These are phyloP conservation scores for Dioctria rufipes DNA, from an alignment of 2,888 invertebrate species.

Conservation along the genomic window DNA sequence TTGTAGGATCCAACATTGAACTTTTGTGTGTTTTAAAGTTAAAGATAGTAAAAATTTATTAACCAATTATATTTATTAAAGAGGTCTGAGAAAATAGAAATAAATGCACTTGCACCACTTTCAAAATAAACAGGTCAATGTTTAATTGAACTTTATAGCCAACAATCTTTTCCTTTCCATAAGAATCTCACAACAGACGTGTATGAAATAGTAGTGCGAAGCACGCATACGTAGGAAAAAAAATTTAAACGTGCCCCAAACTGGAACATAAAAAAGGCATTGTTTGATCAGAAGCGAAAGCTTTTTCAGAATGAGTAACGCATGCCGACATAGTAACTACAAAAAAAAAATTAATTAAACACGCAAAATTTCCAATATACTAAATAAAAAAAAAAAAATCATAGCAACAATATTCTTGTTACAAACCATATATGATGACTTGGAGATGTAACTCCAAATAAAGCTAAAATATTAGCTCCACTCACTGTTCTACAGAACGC, in stretches of 20 bases:
- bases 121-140: too few species aligned
- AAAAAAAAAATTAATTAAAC: neutral
- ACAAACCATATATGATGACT: slow-evolving; percentile 54
- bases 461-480: slow-evolving; percentile 50
- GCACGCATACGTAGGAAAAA: neutral
- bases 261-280: neutral
- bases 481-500: neutral
- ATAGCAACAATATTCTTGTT: neutral
- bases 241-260: neutral
- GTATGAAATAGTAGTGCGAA: too few species aligned
- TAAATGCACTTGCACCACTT: too few species aligned
- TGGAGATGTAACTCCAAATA: slow-evolving; percentile 42
- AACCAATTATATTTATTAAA: too few species aligned
- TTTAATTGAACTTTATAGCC: too few species aligned
- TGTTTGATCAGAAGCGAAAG: neutral
- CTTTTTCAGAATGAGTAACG: too few species aligned
- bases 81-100: too few species aligned
- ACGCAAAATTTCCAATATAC: neutral
- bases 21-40: too few species aligned
- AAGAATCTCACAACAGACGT: neutral
- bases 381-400: neutral
- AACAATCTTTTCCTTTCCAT: too few species aligned
- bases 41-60: too few species aligned
- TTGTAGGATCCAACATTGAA: too few species aligned
- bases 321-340: too few species aligned